Evolutionary conservation across 1,140 invertebrate species (phyloP), one percentile per base, ranked within the genome.

Genomic region (Microvelia longipes): DNA sequence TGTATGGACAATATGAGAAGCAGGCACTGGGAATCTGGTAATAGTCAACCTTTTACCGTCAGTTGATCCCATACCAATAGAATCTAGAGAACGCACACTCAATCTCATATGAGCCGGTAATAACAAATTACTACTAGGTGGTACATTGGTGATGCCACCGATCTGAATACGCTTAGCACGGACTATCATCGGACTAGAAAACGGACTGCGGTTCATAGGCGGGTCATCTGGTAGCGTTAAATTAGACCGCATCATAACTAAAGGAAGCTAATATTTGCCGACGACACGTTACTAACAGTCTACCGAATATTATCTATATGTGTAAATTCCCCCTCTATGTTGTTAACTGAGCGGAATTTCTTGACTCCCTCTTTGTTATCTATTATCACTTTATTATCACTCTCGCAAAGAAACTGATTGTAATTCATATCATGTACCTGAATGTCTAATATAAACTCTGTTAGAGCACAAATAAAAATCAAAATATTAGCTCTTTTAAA

Each of bases 11-110:
- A 92, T 82, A 80, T 92, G 90, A 70, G 87, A 86, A 24, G 90
- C 90, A 72, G 90, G 90, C 27, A 89, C 90, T 62, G 90, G 90
- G 67, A 92, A 89, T 74, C 88, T 82, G 74, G 87, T 81, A 71
- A 92, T 89, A 72, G 90, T 89, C 82, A 92, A 84, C 81, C 89
- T 90, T 73, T 88, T 83, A n/a, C 90, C 90, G 79, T 92, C 90
- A 27, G 90, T 91, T 67, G 89, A 92, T 1, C 90, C 90, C 85
- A 92, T 87, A 28, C 90, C 90, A 72, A 92, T 89, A 28, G 90
- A 91, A 66, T 89, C 88, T 72, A 91, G 83, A 2, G 75, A 76
- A 11, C 68, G n/a, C 2, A 35, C 28, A 29, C 35, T 62, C 13
- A 68, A 2, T 68, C 28, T 13, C 2, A 28, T 1, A 25, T 29